A percentile compares a stretch with the other conserved stretches of the same genome.
phyloP scores from a whole-genome alignment of 2,888 invertebrate genomes.

The Phengaris alcon region DNA sequence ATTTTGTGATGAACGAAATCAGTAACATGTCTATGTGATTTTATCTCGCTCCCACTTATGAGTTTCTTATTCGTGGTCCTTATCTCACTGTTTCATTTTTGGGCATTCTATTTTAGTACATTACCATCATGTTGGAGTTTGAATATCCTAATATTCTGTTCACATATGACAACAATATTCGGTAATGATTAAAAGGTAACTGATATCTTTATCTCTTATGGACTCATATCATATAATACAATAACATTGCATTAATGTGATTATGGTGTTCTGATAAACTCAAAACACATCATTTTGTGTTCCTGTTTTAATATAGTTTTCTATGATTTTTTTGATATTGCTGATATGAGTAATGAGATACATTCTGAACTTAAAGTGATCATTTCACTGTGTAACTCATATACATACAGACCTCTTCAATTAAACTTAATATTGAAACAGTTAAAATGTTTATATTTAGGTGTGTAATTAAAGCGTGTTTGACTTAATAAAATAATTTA shows the following conservation, averaged over 20 bases:
- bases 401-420: neutral
- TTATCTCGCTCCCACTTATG: slow-evolving; percentile 58
- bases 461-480: neutral
- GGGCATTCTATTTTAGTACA: slow-evolving; percentile 78
- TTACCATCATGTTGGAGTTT: slow-evolving; percentile 75
- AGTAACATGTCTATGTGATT: slow-evolving; percentile 74
- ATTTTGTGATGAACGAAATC: slow-evolving; percentile 50
- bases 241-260: slow-evolving; percentile 26
- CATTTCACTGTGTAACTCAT: neutral
- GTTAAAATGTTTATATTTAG: neutral
- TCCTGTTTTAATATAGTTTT: slow-evolving; percentile 6
- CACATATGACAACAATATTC: slow-evolving; percentile 54
- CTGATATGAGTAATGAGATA: slow-evolving; percentile 14
- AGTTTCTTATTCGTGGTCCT: slow-evolving; percentile 56
- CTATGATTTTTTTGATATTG: neutral
- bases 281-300: neutral
- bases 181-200: slow-evolving; percentile 58
- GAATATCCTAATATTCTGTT: slow-evolving; percentile 68
- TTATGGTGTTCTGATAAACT: slow-evolving; percentile 15
- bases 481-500: neutral
- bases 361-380: neutral
- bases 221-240: slow-evolving; percentile 30
- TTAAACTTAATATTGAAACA: neutral
- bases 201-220: slow-evolving; percentile 32
- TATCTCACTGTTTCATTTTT: slow-evolving; percentile 69